Percentiles rank a stretch among this genome's conserved stretches.
These are phyloP conservation scores for Gracilinanus agilis DNA, from an alignment of 2,113 vertebrate species.

Conservation along the genomic window DNA sequence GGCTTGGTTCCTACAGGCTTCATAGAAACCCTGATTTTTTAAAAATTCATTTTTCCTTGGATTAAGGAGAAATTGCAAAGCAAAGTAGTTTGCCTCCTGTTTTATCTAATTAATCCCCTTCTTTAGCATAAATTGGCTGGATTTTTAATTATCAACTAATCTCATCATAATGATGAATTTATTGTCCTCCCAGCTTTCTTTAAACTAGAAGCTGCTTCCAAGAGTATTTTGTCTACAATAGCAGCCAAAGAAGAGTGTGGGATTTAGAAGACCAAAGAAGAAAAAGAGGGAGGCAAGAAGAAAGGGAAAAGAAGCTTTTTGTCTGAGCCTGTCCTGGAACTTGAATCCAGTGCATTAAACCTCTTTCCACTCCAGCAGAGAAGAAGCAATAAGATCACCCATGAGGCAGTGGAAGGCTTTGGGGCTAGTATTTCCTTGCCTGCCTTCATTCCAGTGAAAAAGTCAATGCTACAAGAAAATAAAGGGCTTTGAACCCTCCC, in stretches of 20 bases:
- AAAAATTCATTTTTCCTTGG: conserved; percentile 68
- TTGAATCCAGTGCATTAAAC: not conserved
- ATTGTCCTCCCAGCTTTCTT: conserved; percentile 37
- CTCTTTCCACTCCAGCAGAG: not conserved
- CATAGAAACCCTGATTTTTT: conserved; percentile 63
- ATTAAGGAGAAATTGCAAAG: conserved; percentile 80
- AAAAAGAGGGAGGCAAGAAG: rapidly evolving
- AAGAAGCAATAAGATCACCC: not conserved
- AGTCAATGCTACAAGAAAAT: not conserved
- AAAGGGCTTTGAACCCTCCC: not conserved
- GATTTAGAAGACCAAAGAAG: too few relatives aligned
- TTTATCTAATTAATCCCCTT: conserved; percentile 79
- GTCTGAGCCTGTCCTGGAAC: rapidly evolving
- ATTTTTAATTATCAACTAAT: conserved; percentile 79
- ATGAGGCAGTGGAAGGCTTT: not conserved
- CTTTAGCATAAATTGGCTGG: conserved; percentile 70
- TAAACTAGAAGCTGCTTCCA: not conserved
- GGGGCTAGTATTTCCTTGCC: not conserved
- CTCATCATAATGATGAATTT: conserved; percentile 55
- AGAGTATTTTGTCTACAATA: not conserved
- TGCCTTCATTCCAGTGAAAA: not conserved
- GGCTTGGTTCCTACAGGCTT: conserved; percentile 59
- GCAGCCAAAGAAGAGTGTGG: not conserved
- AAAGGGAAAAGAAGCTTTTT: not conserved
- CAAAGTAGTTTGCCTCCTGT: conserved; percentile 80